A percentile compares a stretch with the other conserved stretches of the same genome.
phyloP scores from a whole-genome alignment of 2,888 invertebrate genomes.

The Heliconius sara region DNA sequence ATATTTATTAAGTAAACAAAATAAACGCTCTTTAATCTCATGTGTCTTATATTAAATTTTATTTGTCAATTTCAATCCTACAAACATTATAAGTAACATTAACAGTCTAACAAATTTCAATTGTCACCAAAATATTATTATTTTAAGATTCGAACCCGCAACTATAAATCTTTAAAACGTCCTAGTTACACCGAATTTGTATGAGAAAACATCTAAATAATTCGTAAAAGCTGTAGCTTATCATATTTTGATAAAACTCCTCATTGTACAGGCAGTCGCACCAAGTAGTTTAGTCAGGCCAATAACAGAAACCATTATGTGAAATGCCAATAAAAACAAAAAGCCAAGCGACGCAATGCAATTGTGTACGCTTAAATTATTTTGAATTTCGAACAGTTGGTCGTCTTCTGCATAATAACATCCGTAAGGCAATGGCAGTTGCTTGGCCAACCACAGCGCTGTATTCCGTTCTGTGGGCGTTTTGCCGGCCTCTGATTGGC shows the following conservation, averaged over 20 bases:
- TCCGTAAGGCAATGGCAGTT: constrained; percentile 83
- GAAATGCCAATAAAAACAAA: constrained; percentile 26
- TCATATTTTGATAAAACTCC: constrained; percentile 21
- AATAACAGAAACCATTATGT: constrained; percentile 28
- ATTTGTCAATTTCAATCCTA: no score
- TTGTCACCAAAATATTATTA: background rate
- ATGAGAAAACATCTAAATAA: background rate
- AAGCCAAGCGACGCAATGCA: constrained; percentile 28
- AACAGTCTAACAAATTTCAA: background rate
- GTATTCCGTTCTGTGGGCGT: constrained; percentile 77
- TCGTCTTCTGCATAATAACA: constrained; percentile 82
- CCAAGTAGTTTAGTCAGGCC: constrained; percentile 17
- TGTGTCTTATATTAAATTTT: no score
- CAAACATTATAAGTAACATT: no score
- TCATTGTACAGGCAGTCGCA: background rate
- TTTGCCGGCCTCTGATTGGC: constrained; percentile 71
- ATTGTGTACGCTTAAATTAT: constrained; percentile 80
- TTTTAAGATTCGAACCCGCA: background rate
- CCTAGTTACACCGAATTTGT: background rate
- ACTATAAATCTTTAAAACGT: background rate
- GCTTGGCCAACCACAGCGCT: constrained; percentile 79
- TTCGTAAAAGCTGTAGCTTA: constrained; percentile 2
- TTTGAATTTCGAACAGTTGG: constrained; percentile 75
- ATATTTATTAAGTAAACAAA: no score
- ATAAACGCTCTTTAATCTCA: no score